Evolutionary conservation across 1,140 invertebrate species (phyloP), one percentile per base, ranked within the genome.

Genomic region (Patella vulgata): DNA sequence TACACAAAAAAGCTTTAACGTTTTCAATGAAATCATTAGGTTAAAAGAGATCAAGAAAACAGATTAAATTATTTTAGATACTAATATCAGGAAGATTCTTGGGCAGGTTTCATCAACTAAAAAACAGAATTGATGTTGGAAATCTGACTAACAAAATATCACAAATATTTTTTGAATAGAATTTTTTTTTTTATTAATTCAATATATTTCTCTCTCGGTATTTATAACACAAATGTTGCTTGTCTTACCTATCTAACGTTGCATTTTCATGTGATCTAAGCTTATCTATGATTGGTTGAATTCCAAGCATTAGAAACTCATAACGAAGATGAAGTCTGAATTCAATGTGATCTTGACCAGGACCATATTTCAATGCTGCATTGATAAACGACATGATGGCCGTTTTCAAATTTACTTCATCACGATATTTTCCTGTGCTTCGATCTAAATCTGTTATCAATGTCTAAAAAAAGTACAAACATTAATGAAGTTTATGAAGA

Each of bases 331-430:
- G 97, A 40, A 98, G 84, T 48, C 97, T 88, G 79, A 99, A 99
- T 84, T 99, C 96, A 17, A 98, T 85, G 72, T 93, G 96, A 71
- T 97, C 94, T 86, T 98, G 93, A 1, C 97, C 96, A 2, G 95
- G 92, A 1, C 96, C 96, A 76, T 97, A 98, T 82, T 96, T 96
- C 2, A 99, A 86, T 0, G 98, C 92, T 2, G 97, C 96, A 82
- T 99, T 99, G 36, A 99, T 90, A 73, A 99, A 97, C 1, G 95
- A 97, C 95, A 99, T 97, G 50, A 98, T 93, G 5, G 96, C 96
- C 0, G 96, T 98, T 85, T 98, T 97, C 0, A 98, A 82, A 23
- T 91, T 91, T 4, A 97, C 88, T 82, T 97, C 95, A 60, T 97
- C 94, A 57, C 91, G 88, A 77, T 95, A 95, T 14, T 91, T 89